A percentile compares a stretch with the other conserved stretches of the same genome.
Conservation (phyloP, 1,140 invertebrate genomes). For the Campoletis sonorensis region DNA sequence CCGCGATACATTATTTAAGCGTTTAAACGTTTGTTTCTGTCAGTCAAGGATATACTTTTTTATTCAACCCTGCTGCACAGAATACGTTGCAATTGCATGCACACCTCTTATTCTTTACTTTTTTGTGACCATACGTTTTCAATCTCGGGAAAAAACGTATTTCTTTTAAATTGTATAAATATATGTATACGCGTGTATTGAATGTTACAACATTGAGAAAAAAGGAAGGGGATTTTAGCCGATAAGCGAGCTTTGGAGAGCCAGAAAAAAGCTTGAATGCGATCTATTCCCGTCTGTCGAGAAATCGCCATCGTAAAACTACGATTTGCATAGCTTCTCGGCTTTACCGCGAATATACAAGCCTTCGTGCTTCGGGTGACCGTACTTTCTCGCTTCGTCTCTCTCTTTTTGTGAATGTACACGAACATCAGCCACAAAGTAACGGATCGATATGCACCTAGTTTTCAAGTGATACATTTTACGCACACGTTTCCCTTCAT, state of each 20-base stretch:
- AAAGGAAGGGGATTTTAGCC: conserved; percentile 8
- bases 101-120: background rate
- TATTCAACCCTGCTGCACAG: background rate
- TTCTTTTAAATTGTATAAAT: background rate
- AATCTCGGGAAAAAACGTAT: conserved; percentile 11
- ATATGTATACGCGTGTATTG: background rate
- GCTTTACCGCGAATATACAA: background rate
- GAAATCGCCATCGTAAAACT: conserved; percentile 56
- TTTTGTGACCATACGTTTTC: conserved; percentile 15
- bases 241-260: conserved; percentile 38
- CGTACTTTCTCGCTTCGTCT: background rate
- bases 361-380: background rate
- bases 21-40: no score
- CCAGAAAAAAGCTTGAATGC: conserved; percentile 42
- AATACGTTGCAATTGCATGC: background rate
- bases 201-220: background rate
- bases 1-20: no score
- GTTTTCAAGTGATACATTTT: conserved; percentile 26
- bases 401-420: background rate
- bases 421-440: conserved; percentile 4
- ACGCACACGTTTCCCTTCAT: background rate
- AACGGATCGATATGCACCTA: conserved; percentile 33
- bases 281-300: conserved; percentile 48
- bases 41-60: background rate
- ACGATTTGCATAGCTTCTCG: conserved; percentile 54